These are phyloP conservation scores for Piliocolobus tephrosceles DNA, from an alignment of 2,113 vertebrate species.

Conservation along the genomic window DNA sequence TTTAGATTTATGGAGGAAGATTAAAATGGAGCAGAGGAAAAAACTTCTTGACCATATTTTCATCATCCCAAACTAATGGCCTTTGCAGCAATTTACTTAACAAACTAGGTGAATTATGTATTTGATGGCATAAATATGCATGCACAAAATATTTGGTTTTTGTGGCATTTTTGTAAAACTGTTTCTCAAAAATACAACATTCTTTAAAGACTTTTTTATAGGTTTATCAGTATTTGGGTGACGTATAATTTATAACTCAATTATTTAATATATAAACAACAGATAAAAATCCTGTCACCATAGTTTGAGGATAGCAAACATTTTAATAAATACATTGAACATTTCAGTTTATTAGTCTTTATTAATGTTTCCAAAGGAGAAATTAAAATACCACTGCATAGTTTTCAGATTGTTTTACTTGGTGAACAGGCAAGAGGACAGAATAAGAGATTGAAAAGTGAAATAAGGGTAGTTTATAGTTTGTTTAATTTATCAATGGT, in stretches of 20 bases:
- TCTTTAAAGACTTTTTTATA: background rate
- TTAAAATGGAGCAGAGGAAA: background rate
- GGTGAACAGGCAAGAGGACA: background rate
- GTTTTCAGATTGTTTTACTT: background rate
- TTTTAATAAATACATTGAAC: background rate
- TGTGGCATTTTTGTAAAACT: slow-evolving; percentile 30
- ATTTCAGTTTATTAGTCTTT: slow-evolving; percentile 4
- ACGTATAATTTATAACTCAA: background rate
- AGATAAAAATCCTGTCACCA: background rate
- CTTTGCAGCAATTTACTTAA: background rate
- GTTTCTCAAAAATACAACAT: background rate
- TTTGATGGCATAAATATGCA: background rate
- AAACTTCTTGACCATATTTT: background rate
- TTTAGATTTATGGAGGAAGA: background rate
- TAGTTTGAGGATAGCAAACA: background rate
- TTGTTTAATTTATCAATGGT: background rate
- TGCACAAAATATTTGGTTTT: background rate
- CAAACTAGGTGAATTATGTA: background rate
- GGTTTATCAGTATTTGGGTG: slow-evolving; percentile 27
- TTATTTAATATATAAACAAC: background rate
- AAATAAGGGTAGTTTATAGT: background rate
- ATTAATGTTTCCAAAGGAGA: slow-evolving; percentile 20
- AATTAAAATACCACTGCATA: background rate
- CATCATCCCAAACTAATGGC: background rate
- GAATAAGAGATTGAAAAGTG: background rate